phyloP scores from a whole-genome alignment of 2,113 vertebrate genomes.

The Theristicus caerulescens region DNA sequence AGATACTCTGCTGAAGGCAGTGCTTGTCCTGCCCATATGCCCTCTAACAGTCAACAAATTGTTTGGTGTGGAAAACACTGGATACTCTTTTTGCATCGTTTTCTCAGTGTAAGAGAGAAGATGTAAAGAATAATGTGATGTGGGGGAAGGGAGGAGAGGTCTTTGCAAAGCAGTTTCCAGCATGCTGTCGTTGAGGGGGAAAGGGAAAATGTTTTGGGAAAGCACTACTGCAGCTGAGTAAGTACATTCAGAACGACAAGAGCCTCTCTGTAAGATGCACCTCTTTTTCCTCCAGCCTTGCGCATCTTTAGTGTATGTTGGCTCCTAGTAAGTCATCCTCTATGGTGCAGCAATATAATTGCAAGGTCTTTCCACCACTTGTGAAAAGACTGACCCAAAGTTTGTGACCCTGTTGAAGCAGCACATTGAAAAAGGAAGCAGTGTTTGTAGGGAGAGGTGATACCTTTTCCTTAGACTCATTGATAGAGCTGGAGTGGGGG shows the following conservation, averaged over 20 bases:
- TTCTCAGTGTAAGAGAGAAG: slow-evolving; percentile 19
- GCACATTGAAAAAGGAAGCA: background rate
- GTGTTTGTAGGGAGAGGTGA: background rate
- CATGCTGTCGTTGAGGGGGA: background rate
- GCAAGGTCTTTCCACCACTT: background rate
- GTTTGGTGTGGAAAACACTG: slow-evolving; percentile 20
- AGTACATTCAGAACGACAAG: background rate
- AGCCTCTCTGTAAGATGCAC: background rate
- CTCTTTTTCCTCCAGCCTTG: background rate
- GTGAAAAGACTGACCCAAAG: background rate
- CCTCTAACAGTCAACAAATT: slow-evolving; percentile 49
- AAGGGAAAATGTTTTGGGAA: background rate
- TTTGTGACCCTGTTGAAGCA: background rate
- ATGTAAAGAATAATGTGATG: background rate
- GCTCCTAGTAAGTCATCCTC: background rate
- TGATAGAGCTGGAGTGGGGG: background rate
- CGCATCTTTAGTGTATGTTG: background rate
- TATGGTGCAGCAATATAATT: background rate
- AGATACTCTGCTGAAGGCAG: slow-evolving; percentile 47
- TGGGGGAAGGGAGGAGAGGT: slow-evolving; percentile 6
- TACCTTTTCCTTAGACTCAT: background rate
- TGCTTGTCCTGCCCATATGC: slow-evolving; percentile 9
- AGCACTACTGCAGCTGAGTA: background rate
- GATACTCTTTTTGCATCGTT: background rate
- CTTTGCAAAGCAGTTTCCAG: background rate